Base-by-base conservation (phyloP, 2,113 vertebrate species). In the Abramis brama region DNA sequence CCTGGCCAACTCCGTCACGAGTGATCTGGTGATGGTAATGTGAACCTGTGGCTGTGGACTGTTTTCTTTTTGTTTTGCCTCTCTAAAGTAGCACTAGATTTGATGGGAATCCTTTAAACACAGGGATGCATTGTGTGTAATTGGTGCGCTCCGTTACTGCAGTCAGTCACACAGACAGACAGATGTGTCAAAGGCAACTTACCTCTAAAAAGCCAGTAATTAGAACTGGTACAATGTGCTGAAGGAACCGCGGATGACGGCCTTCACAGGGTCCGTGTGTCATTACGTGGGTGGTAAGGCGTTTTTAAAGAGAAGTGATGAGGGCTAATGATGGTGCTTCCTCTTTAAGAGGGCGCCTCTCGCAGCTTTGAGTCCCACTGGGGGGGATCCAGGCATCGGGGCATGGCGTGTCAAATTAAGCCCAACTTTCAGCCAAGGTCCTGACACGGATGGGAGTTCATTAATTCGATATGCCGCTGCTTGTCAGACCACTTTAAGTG, bases 1-100 rank as follows among this genome's bases (percentile, higher is more conserved):
- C 90, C 95, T 99, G 83, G 97, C 97, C 93, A 99, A 99, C 94
- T 99, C 98, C 52, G 94, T 99, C 92, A 99, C 97, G 93, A 99
- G 97, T 23, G 98, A 99, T 94, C 97, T 98, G 97, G 95, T 98
- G 27, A 99, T 99, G 98, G 98, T 99, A 94, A 94, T 92, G 85
- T 57, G 36, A 27, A 83, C 11, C 33, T 6, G 47, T 59, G 27
- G 15, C 6, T 76, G n/a, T 59, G 47, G 59, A 13, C 19, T 23
- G 33, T 71, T 70, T 52, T 87, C 75, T 82, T 88, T 79, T 88
- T 89, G 90, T 88, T 91, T 77, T 91, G 82, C 76, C 71, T 93
- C 57, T 70, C 17, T 39, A 27, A 70, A 6, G 23, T 6, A 50
- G 4, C 43, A 36, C 15, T 64, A 17, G 50, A 79, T 83, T 71